Percentiles rank a stretch among this genome's conserved stretches.
Evolutionary conservation across 2,113 vertebrate species (phyloP).

Genomic region (Jacana jacana): DNA sequence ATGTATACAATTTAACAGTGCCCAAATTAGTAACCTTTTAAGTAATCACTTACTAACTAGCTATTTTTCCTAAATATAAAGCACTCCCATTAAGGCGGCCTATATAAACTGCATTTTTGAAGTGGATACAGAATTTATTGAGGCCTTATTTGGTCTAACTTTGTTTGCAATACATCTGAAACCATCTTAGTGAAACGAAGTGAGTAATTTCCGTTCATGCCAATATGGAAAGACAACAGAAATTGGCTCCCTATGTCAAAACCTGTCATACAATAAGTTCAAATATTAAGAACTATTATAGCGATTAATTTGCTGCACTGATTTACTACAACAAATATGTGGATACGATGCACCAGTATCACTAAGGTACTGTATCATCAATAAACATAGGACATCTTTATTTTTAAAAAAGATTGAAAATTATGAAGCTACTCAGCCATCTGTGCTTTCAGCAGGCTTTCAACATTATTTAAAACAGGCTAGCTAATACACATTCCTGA

Average conservation of each 20-base stretch:
- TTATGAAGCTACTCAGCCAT: slow-evolving; percentile 31
- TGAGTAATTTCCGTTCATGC: neutral
- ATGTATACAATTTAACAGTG: neutral
- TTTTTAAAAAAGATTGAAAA: slow-evolving; percentile 26
- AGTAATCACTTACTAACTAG: neutral
- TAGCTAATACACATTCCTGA: neutral
- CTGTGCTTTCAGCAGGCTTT: slow-evolving; percentile 11
- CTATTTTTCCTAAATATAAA: neutral
- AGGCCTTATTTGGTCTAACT: neutral
- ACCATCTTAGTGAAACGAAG: neutral
- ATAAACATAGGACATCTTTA: slow-evolving; percentile 51
- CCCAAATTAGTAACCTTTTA: slow-evolving; percentile 3
- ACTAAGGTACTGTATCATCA: slow-evolving; percentile 21
- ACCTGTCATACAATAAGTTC: neutral
- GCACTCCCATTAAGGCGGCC: neutral
- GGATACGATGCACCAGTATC: neutral
- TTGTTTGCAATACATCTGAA: neutral
- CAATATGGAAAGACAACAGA: neutral
- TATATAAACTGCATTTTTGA: neutral
- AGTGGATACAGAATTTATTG: neutral
- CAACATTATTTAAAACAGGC: slow-evolving; percentile 32
- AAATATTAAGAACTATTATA: neutral
- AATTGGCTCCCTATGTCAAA: neutral
- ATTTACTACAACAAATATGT: slow-evolving; percentile 27
- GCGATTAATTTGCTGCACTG: neutral